Conservation (phyloP, 2,113 vertebrate genomes). For the Ramphastos sulfuratus region DNA sequence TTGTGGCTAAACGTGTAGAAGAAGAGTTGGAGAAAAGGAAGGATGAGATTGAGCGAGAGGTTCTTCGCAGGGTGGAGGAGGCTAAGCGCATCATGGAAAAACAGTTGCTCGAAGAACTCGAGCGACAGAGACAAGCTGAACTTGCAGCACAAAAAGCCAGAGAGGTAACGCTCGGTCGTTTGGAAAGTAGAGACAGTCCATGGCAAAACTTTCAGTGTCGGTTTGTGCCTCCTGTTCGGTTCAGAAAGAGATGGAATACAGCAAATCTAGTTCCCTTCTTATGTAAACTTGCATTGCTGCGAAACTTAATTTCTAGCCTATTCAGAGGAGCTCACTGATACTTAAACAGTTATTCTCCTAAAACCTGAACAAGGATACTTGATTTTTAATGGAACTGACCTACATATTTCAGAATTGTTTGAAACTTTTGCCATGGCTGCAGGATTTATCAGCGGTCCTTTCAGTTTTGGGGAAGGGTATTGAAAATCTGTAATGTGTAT, state of each 20-base stretch:
- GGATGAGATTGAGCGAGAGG: conserved; percentile 98
- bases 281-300: conserved; percentile 77
- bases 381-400: conserved; percentile 79
- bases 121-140: conserved; percentile 98
- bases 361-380: conserved; percentile 81
- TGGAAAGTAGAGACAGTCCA: conserved; percentile 94
- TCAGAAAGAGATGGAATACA: conserved; percentile 82
- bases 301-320: conserved; percentile 80
- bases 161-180: conserved; percentile 99
- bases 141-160: conserved; percentile 96
- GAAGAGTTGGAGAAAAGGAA: conserved; percentile 98
- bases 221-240: conserved; percentile 80
- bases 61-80: conserved; percentile 96
- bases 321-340: conserved; percentile 81
- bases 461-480: conserved; percentile 73
- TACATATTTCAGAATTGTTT: conserved; percentile 82
- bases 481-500: conserved; percentile 70
- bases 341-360: conserved; percentile 77
- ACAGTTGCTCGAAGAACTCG: conserved; percentile 99
- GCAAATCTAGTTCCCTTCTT: conserved; percentile 81
- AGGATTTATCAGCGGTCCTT: conserved; percentile 76
- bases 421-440: conserved; percentile 94
- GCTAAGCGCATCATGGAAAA: conserved; percentile 99
- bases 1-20: conserved; percentile 96
- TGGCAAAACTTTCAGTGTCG: conserved; percentile 89